phyloP scores from a whole-genome alignment of 2,113 vertebrate genomes.

The Mastomys natalensis region DNA sequence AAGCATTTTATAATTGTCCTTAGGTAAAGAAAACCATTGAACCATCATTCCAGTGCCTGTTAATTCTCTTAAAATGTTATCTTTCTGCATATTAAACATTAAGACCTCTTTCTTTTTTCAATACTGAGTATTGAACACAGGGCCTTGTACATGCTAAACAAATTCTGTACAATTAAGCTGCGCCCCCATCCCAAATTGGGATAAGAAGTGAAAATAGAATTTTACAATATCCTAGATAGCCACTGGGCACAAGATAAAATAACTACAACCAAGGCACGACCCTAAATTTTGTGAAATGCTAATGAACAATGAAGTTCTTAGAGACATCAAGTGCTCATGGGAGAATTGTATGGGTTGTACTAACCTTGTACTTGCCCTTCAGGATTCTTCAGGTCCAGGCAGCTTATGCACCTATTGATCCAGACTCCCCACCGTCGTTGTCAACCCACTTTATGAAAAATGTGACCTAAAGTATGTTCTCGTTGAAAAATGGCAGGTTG shows the following conservation, averaged over 20 bases:
- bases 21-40: conserved; percentile 4
- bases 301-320: background rate
- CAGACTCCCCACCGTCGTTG: conserved; percentile 88
- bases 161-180: background rate
- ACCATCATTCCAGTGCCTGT: background rate
- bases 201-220: conserved; percentile 18
- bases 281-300: conserved; percentile 30
- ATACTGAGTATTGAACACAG: background rate
- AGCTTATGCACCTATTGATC: conserved; percentile 94
- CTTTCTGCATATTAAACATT: conserved; percentile 29
- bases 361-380: conserved; percentile 66
- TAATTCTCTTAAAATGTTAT: background rate
- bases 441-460: conserved; percentile 89
- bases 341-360: background rate
- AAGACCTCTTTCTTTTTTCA: background rate
- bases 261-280: background rate
- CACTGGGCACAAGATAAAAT: conserved; percentile 9
- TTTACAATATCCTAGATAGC: background rate
- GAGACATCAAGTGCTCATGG: background rate
- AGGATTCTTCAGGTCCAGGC: conserved; percentile 94
- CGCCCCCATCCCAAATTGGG: background rate
- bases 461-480: conserved; percentile 91
- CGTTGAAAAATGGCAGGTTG: conserved; percentile 90
- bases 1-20: conserved; percentile 8
- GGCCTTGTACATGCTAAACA: background rate